Evolutionary conservation across 2,797 vertebrate genomes (phyloP), one percentile per base, ranked within the genome.

Genomic region (Syndactyla subalaris): DNA sequence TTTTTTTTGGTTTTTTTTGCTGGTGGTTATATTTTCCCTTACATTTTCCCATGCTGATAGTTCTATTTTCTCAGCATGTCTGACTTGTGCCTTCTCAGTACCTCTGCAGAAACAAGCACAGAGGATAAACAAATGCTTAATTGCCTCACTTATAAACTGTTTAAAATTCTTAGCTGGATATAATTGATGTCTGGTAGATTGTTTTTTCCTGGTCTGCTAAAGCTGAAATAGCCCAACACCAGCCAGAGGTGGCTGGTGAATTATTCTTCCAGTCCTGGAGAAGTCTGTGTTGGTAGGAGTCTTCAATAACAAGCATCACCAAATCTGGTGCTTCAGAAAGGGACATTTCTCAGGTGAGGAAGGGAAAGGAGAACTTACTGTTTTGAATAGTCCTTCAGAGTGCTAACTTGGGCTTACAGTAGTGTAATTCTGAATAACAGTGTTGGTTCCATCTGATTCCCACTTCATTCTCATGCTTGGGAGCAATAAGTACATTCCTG

Each of bases 111-210:
- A 89, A 17, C 8, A 54, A 65, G 34, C 77, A 13, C 54, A 90
- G 73, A 68, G 83, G 43, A 58, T 78, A 54, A 80, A 49, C 39
- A 7, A 11, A 3, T 23, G 21, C 34, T 75, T 88, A 46, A 81
- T 88, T 86, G 52, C 41, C 20, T 90, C 54, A 24, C 65, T 80
- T 83, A 66, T 1, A 61, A 86, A 63, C 54, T 67, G n/a, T 46
- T 95, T 36, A 68, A 80, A 83, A 88, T 92, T 75, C 73, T 57
- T 68, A 67, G 78, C 6, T 80, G 73, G 55, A 51, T 66, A 21
- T 67, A 68, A 55, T 8, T 81, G 23, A 19, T 54, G 23, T 75
- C 57, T 74, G 63, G 57, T 52, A 71, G 65, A 49, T 93, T 30
- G 34, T 0, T 43, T 86, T 87, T 90, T 86, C 45, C 83, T 92